Conservation (phyloP, 2,113 vertebrate genomes). For the Notarius quadriscutis region DNA sequence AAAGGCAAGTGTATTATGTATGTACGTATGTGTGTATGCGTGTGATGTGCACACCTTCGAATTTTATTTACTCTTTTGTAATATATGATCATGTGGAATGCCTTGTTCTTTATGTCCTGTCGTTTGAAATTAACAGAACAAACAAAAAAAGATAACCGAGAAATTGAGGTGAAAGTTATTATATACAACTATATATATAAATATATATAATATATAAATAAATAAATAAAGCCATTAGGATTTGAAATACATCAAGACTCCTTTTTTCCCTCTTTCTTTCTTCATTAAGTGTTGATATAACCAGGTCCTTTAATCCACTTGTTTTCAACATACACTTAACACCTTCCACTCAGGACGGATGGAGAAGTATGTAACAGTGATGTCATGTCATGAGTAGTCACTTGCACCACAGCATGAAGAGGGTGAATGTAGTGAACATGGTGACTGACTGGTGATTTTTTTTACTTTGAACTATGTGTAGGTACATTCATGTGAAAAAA, state of each 20-base stretch:
- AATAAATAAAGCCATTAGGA: slow-evolving; percentile 81
- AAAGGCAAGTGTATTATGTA: slow-evolving; percentile 59
- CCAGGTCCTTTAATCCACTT: neutral
- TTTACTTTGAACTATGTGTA: neutral
- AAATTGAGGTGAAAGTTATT: slow-evolving; percentile 74
- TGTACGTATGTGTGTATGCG: slow-evolving; percentile 51
- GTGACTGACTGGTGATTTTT: neutral
- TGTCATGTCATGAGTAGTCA: neutral
- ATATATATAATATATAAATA: slow-evolving; percentile 72
- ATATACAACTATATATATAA: slow-evolving; percentile 72
- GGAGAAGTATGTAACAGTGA: neutral
- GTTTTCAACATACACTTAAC: neutral
- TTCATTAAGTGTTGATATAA: neutral
- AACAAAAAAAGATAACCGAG: slow-evolving; percentile 74
- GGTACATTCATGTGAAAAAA: neutral
- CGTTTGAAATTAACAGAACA: slow-evolving; percentile 74
- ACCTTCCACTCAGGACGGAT: neutral
- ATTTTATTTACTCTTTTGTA: slow-evolving; percentile 75
- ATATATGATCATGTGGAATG: slow-evolving; percentile 80
- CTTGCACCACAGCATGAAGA: neutral
- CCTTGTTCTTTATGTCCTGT: slow-evolving; percentile 79
- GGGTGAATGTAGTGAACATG: neutral
- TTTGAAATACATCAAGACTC: slow-evolving; percentile 70
- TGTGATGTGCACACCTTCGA: slow-evolving; percentile 55
- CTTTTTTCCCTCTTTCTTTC: slow-evolving; percentile 46